A percentile compares a stretch with the other conserved stretches of the same genome.
Evolutionary conservation across 2,797 vertebrate genomes (phyloP).

Genomic region (Taenioides sp.): DNA sequence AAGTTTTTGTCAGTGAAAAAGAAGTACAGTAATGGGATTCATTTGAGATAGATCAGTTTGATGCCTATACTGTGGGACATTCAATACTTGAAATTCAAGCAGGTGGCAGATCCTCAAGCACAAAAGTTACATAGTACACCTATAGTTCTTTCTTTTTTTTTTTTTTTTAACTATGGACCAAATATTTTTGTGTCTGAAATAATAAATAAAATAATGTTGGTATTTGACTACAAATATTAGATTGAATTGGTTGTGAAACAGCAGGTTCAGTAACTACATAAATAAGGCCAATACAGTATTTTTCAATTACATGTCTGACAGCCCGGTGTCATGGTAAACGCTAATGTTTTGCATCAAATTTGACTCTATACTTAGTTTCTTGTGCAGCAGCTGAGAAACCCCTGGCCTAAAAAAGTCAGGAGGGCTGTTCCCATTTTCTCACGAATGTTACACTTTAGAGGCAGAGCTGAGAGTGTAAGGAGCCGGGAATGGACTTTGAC

Average conservation of each 20-base stretch:
- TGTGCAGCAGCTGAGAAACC: not conserved
- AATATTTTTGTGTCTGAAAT: not conserved
- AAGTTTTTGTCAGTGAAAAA: too few species aligned
- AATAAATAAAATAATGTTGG: too few species aligned
- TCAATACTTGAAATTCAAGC: too few species aligned
- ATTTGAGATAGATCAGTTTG: too few species aligned
- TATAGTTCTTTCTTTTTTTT: too few species aligned
- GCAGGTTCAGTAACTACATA: not conserved
- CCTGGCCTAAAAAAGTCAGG: slow-evolving; percentile 11
- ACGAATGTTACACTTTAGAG: slow-evolving; percentile 40
- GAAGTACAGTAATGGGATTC: too few species aligned
- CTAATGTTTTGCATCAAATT: not conserved
- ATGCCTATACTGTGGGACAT: too few species aligned
- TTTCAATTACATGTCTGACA: not conserved
- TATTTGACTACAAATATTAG: too few species aligned
- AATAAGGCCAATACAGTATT: too few species aligned
- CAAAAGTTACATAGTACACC: too few species aligned
- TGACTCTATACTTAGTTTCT: not conserved
- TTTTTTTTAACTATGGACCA: not conserved
- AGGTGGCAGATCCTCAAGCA: too few species aligned
- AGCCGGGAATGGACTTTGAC: slow-evolving; percentile 47
- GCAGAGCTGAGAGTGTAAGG: slow-evolving; percentile 31
- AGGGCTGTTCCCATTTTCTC: slow-evolving; percentile 36
- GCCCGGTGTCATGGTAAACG: not conserved
- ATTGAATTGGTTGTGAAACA: too few species aligned